These are phyloP conservation scores for Pithecia hirsuta DNA, from an alignment of 2,797 vertebrate genomes.

Conservation along the genomic window DNA sequence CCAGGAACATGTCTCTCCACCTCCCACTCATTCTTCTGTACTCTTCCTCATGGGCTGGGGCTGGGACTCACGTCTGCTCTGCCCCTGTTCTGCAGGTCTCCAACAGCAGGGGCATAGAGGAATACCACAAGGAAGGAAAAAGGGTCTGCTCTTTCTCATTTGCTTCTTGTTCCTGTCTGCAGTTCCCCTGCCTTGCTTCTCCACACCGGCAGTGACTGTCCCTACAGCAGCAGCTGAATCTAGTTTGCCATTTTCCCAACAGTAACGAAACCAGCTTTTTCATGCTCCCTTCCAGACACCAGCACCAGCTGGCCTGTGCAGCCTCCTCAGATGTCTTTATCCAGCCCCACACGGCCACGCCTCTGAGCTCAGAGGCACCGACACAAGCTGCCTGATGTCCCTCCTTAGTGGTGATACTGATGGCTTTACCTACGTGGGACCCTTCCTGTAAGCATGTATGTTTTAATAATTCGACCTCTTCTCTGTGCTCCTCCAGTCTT, in stretches of 20 bases:
- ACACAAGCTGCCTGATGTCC: background rate
- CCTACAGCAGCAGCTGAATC: background rate
- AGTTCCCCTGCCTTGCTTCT: background rate
- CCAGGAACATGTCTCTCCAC: background rate
- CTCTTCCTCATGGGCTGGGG: background rate
- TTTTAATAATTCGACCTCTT: background rate
- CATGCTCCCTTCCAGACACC: background rate
- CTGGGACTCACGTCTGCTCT: background rate
- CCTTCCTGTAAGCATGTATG: background rate
- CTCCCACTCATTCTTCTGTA: background rate
- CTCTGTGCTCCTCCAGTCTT: background rate
- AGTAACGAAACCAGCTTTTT: background rate
- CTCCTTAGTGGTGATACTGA: background rate
- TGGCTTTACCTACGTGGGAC: background rate
- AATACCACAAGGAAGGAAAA: background rate
- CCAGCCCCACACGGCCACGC: background rate
- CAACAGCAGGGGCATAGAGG: background rate
- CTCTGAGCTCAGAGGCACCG: background rate
- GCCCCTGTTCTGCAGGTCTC: background rate
- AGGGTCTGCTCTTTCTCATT: background rate
- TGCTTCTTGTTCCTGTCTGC: background rate
- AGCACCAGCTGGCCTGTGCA: background rate
- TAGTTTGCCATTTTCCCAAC: background rate
- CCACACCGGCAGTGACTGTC: background rate
- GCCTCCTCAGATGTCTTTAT: background rate